Evolutionary conservation across 1,140 invertebrate species (phyloP).

Genomic region (Spodoptera frugiperda): DNA sequence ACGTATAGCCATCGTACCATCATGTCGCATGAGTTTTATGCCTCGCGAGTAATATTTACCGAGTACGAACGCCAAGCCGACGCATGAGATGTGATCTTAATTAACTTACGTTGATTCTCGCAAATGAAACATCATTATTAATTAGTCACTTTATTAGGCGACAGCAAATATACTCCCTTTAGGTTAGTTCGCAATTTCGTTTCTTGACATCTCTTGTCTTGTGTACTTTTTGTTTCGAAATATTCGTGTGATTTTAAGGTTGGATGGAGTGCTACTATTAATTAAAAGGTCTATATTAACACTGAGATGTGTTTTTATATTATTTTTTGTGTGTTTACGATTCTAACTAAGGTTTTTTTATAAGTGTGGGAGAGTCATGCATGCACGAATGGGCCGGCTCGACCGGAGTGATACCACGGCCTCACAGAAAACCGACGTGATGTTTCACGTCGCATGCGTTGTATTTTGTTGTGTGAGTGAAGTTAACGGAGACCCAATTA

Average conservation of each 20-base stretch:
- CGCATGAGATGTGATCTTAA: slow-evolving; percentile 7
- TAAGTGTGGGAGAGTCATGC: no score
- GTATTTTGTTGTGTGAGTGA: no score
- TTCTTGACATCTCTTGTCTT: not conserved
- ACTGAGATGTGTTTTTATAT: no score
- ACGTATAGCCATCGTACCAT: not conserved
- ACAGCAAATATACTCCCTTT: slow-evolving; percentile 4
- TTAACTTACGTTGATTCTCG: slow-evolving; percentile 16
- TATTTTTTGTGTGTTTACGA: no score
- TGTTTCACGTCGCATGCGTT: no score
- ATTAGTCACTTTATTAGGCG: slow-evolving; percentile 25
- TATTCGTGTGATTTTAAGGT: slow-evolving; percentile 2
- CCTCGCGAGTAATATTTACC: slow-evolving; percentile 8
- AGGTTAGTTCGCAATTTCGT: slow-evolving; percentile 1
- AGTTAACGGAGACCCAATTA: no score
- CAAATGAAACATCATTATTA: slow-evolving; percentile 19
- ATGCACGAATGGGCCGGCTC: no score
- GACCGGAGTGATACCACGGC: no score
- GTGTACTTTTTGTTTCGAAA: slow-evolving; percentile 3
- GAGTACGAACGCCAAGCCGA: not conserved
- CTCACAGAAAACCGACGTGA: no score
- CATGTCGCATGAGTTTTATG: slow-evolving; percentile 7
- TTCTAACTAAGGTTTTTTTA: no score
- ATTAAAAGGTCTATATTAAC: no score
- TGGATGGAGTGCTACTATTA: not conserved